Evolutionary conservation across 2,888 invertebrate genomes (phyloP).

Genomic region (Rotaria magnacalcarata): DNA sequence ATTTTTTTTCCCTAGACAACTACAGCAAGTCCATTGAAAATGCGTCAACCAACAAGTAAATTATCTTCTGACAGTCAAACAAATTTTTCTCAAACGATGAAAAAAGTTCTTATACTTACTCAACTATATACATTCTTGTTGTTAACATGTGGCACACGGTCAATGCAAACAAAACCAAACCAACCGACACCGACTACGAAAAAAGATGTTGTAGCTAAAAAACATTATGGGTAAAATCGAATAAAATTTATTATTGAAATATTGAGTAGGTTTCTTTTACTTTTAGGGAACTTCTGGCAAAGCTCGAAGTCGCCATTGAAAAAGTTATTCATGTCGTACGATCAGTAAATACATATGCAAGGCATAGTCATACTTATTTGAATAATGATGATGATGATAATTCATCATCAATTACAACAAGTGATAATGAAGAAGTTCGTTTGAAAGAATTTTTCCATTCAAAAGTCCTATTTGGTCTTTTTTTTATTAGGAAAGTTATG

Average conservation of each 20-base stretch:
- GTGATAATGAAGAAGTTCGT: constrained; percentile 46
- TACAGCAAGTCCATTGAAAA: background rate
- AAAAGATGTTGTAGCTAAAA: background rate
- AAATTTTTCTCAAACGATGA: constrained; percentile 26
- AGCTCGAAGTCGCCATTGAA: constrained; percentile 1
- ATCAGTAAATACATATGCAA: background rate
- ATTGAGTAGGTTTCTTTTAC: background rate
- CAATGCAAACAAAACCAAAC: background rate
- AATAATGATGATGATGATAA: background rate
- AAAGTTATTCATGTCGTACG: background rate
- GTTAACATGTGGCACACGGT: constrained; percentile 16
- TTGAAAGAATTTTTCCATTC: background rate
- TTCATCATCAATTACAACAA: constrained; percentile 16
- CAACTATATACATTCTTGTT: constrained; percentile 28
- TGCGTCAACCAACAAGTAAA: background rate
- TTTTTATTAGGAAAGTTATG: constrained; percentile 20
- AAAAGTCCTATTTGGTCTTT: too few relatives aligned
- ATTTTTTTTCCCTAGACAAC: background rate
- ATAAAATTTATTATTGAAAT: too few relatives aligned
- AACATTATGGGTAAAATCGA: constrained; percentile 37
- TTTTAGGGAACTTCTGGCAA: constrained; percentile 22
- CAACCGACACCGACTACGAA: constrained; percentile 3
- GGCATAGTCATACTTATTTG: background rate
- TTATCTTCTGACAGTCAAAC: background rate
- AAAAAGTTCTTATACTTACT: constrained; percentile 14